Base-by-base conservation (phyloP, 2,888 invertebrate genomes). In the Cataglyphis albicans region DNA sequence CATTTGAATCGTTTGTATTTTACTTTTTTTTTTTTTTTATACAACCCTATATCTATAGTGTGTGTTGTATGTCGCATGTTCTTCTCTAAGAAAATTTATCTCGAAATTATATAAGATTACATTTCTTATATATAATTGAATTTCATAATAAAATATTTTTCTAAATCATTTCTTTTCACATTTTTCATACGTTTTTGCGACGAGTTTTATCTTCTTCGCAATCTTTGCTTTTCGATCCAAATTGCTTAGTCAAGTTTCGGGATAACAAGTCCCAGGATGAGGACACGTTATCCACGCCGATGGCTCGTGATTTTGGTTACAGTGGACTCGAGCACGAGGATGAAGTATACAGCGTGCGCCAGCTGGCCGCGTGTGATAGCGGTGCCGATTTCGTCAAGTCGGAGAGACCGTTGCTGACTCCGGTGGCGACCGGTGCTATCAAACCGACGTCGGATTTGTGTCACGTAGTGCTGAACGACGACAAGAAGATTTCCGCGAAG, bases 281-380 rank as follows among this genome's bases (percentile, higher is more conserved):
- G 32, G 72, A 1, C 59, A 78, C 32, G 44, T 61, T 72, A 70
- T 72, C 63, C 64, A 63, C 64, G 32, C 41, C 29, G 44, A 9
- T 48, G 59, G 68, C 52, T 76, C 78, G 80, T 81, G 81, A 86
- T 87, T 90, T 72, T 90, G 88, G 86, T 95, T 95, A 90, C 96
- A 97, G 97, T 96, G 97, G 97, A 94, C 96, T 97, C 95, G 97
- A 97, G 96, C 96, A 96, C 95, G 96, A 96, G 95, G 96, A 97
- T 96, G 97, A 97, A 95, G 96, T 97, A 93, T 97, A 97, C 94
- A 97, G 97, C 92, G 95, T 96, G 94, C 96, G 96, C 94, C 96
- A 96, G 93, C 93, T 96, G 92, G 94, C 93, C 88, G 93, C 92
- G 63, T 93, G 93, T 84, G 89, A 91, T 81, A 88, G 89, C 82